Percentiles rank a stretch among this genome's conserved stretches.
These are phyloP conservation scores for Lasioglossum vierecki DNA, from an alignment of 2,888 invertebrate species.

Conservation along the genomic window DNA sequence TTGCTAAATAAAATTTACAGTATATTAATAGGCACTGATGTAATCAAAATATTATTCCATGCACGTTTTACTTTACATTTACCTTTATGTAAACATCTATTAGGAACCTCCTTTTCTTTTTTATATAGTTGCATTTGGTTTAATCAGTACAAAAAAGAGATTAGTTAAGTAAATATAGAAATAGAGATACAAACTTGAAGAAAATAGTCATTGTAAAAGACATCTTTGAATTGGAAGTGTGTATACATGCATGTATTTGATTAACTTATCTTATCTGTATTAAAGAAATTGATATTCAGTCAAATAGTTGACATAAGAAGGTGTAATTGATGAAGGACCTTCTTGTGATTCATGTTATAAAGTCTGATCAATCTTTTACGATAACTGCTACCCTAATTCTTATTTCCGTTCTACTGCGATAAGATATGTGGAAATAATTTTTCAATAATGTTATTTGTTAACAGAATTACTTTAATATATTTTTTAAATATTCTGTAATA, in stretches of 20 bases:
- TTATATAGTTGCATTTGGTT: not conserved
- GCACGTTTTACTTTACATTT: not conserved
- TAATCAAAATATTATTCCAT: not conserved
- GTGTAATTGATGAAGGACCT: not conserved
- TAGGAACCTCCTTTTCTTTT: not conserved
- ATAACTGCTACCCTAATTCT: not conserved
- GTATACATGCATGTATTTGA: not conserved
- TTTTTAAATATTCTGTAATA: not conserved
- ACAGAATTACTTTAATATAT: not conserved
- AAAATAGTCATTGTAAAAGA: not conserved
- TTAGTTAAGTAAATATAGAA: not conserved
- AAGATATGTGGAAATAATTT: not conserved
- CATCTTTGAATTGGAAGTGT: not conserved
- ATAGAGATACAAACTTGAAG: not conserved
- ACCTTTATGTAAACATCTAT: not conserved
- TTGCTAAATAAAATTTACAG: not conserved
- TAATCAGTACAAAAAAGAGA: not conserved
- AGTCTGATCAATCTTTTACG: not conserved
- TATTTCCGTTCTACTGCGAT: not conserved
- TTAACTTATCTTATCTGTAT: slow-evolving; percentile 8
- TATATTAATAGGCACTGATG: not conserved
- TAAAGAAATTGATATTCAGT: not conserved
- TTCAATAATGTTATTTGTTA: not conserved
- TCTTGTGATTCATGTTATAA: not conserved
- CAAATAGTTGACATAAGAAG: not conserved